Conservation (phyloP, 2,113 vertebrate genomes). For the Coreoperca whiteheadi region DNA sequence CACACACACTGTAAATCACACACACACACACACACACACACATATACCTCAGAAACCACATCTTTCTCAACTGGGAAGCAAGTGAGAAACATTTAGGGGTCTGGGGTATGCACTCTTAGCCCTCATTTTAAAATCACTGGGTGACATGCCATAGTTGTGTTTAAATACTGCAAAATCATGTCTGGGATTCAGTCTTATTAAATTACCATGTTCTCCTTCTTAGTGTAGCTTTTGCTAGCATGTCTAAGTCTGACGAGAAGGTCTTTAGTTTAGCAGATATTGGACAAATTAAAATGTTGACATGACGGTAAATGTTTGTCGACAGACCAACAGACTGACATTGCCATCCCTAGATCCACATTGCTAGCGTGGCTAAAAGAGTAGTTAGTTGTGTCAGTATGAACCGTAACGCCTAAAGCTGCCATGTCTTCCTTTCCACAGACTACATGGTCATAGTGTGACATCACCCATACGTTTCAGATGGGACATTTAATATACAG, state of each 20-base stretch:
- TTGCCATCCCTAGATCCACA: background rate
- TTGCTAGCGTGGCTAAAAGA: background rate
- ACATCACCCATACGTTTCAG: background rate
- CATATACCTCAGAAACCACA: conserved; percentile 50
- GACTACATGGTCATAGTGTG: background rate
- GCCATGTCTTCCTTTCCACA: background rate
- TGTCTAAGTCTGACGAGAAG: background rate
- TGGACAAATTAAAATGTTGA: background rate
- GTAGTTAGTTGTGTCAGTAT: background rate
- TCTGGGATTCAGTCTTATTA: background rate
- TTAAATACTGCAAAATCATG: background rate
- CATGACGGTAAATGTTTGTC: background rate
- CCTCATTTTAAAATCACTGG: background rate
- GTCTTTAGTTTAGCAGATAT: background rate
- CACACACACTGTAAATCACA: conserved; percentile 29
- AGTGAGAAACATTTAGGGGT: conserved; percentile 32
- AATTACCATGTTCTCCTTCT: background rate
- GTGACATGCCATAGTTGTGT: background rate
- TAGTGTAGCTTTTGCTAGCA: background rate
- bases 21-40: conserved; percentile 18
- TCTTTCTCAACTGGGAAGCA: conserved; percentile 41
- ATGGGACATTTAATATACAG: background rate
- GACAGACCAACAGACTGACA: background rate
- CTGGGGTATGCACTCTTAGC: background rate
- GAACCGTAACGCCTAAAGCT: conserved; percentile 6